Conservation (phyloP, 2,888 invertebrate species). For the Drosophila nigritarsus region DNA sequence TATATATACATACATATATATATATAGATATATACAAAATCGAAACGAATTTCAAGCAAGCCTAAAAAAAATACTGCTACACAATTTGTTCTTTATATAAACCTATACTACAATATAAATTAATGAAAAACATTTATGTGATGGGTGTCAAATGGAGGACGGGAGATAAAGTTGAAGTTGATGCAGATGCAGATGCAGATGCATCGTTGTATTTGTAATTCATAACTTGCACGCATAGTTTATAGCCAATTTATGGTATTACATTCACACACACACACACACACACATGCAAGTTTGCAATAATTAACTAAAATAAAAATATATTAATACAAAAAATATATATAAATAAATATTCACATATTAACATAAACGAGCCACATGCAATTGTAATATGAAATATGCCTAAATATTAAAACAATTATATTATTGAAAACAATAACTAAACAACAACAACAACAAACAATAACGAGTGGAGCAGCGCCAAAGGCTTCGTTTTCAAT, state of each 20-base stretch:
- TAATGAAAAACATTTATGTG: slow-evolving; percentile 26
- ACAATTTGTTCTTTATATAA: slow-evolving; percentile 34
- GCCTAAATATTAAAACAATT: slow-evolving; percentile 44
- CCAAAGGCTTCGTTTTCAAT: slow-evolving; percentile 77
- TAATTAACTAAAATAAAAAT: slow-evolving; percentile 31
- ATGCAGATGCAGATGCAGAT: slow-evolving; percentile 1
- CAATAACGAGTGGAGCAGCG: slow-evolving; percentile 59
- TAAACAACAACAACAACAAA: slow-evolving; percentile 25
- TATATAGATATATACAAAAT: slow-evolving; percentile 34
- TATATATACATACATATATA: slow-evolving; percentile 11
- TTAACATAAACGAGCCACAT: slow-evolving; percentile 38
- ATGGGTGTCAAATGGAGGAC: slow-evolving; percentile 23
- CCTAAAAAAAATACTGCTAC: slow-evolving; percentile 36
- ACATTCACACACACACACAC: slow-evolving; percentile 25
- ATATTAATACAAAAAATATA: not conserved
- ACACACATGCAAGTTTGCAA: slow-evolving; percentile 20
- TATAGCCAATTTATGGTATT: slow-evolving; percentile 48
- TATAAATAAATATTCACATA: slow-evolving; percentile 39
- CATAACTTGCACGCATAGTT: slow-evolving; percentile 37
- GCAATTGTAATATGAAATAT: slow-evolving; percentile 58
- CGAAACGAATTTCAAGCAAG: slow-evolving; percentile 65
- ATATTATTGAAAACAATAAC: slow-evolving; percentile 39
- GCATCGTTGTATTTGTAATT: slow-evolving; percentile 41
- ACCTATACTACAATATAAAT: slow-evolving; percentile 21
- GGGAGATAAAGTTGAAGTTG: slow-evolving; percentile 1